These are phyloP conservation scores for Baronia brevicornis DNA, from an alignment of 2,888 invertebrate species.

Conservation along the genomic window DNA sequence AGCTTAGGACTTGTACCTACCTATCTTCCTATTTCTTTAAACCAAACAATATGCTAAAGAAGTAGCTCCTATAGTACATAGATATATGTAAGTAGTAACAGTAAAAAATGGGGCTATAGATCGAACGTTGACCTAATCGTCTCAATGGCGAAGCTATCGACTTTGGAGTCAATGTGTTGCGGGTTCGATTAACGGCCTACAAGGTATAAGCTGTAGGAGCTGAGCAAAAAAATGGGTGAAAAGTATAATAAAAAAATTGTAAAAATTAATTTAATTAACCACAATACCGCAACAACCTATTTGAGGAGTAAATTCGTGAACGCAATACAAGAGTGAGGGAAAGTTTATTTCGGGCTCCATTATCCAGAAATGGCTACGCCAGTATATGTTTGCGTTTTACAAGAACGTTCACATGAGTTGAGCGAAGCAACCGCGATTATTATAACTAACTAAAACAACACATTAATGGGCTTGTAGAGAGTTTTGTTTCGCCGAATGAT, in stretches of 20 bases:
- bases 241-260: not conserved
- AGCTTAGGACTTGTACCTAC: too few relatives aligned
- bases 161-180: too few relatives aligned
- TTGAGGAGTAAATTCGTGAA: slow-evolving; percentile 26
- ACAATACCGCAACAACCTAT: slow-evolving; percentile 6
- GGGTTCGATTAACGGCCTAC: too few relatives aligned
- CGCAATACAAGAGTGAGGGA: slow-evolving; percentile 52
- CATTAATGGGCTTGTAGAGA: too few relatives aligned
- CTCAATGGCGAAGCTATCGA: too few relatives aligned
- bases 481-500: too few relatives aligned
- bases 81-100: too few relatives aligned
- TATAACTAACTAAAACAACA: slow-evolving; percentile 4
- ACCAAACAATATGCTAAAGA: too few relatives aligned
- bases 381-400: slow-evolving; percentile 59
- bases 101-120: too few relatives aligned
- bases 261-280: slow-evolving; percentile 15
- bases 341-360: slow-evolving; percentile 61
- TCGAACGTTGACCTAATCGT: too few relatives aligned
- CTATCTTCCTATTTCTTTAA: too few relatives aligned
- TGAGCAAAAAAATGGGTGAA: not conserved
- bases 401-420: slow-evolving; percentile 34
- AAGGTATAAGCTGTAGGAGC: not conserved
- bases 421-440: slow-evolving; percentile 11
- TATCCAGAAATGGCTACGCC: slow-evolving; percentile 65
- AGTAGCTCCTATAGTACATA: too few relatives aligned